Percentiles rank a stretch among this genome's conserved stretches.
Evolutionary conservation across 2,113 vertebrate species (phyloP).

Genomic region (Scomber scombrus): DNA sequence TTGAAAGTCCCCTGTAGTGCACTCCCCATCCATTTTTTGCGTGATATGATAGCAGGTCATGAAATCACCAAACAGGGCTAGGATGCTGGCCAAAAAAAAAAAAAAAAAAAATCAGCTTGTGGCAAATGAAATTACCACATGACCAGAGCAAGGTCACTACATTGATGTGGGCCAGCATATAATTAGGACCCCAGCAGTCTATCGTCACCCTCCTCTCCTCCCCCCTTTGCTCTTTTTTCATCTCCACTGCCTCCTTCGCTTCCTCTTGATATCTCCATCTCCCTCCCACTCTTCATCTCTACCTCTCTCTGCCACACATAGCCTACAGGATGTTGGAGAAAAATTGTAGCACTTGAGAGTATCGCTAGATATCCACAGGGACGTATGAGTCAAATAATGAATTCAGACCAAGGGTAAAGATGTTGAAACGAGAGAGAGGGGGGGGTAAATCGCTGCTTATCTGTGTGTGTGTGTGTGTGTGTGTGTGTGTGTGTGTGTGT

Average conservation of each 20-base stretch:
- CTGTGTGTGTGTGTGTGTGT: neutral
- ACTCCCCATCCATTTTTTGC: slow-evolving; percentile 8
- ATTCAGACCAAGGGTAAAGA: slow-evolving; percentile 53
- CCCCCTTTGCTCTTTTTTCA: slow-evolving; percentile 26
- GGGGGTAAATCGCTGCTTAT: slow-evolving; percentile 19
- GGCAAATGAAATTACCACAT: slow-evolving; percentile 47
- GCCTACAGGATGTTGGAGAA: slow-evolving; percentile 45
- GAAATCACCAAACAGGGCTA: slow-evolving; percentile 37
- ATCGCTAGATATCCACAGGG: slow-evolving; percentile 34
- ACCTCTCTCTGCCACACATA: slow-evolving; percentile 25
- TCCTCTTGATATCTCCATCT: slow-evolving; percentile 57
- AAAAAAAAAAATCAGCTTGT: slow-evolving; percentile 15
- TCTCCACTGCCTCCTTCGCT: slow-evolving; percentile 35
- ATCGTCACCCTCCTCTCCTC: neutral
- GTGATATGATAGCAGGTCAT: slow-evolving; percentile 38
- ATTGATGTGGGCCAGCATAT: slow-evolving; percentile 47
- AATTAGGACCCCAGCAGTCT: slow-evolving; percentile 41
- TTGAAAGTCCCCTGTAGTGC: slow-evolving; percentile 16
- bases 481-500: neutral
- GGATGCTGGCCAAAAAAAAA: neutral
- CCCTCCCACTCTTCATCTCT: slow-evolving; percentile 26
- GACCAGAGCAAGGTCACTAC: slow-evolving; percentile 53
- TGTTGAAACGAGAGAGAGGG: slow-evolving; percentile 28
- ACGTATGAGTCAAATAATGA: slow-evolving; percentile 34
- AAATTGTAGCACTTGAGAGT: slow-evolving; percentile 44